Evolutionary conservation across 1,140 invertebrate genomes (phyloP), one percentile per base, ranked within the genome.

Genomic region (Phthorimaea operculella): DNA sequence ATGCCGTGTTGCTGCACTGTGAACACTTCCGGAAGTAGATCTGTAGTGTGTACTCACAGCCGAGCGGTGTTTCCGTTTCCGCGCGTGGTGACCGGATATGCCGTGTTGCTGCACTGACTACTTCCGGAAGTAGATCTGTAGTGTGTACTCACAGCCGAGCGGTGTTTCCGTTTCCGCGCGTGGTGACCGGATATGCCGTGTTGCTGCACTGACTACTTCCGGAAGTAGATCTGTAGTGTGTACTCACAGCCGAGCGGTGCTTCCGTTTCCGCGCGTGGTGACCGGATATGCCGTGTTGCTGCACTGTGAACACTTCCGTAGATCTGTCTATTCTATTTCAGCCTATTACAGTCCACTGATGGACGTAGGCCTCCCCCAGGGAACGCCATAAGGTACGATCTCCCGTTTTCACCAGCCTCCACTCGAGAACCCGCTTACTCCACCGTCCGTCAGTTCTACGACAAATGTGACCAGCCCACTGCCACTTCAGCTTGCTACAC

Each of bases 281-380:
- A 18, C 90, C 89, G 52, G 76, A 71, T 60, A 82, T 63, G 90
- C 92, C 53, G 93, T 93, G 92, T 5, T 89, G 90, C 77, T 93
- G 93, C 67, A 93, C 87, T 52, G 91, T 91, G 74, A 94, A 95
- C 11, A 92, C 92, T n/a, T n/a, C n/a, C n/a, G n/a, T n/a, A n/a
- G n/a, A n/a, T n/a, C n/a, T n/a, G n/a, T n/a, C n/a, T n/a, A n/a
- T n/a, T n/a, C n/a, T n/a, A n/a, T n/a, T n/a, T n/a, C n/a, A n/a
- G n/a, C n/a, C n/a, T n/a, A n/a, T n/a, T n/a, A n/a, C n/a, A n/a
- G n/a, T n/a, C n/a, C n/a, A n/a, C n/a, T n/a, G n/a, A n/a, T n/a
- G n/a, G n/a, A n/a, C n/a, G n/a, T n/a, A n/a, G n/a, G n/a, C n/a
- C n/a, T n/a, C n/a, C n/a, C n/a, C n/a, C n/a, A n/a, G n/a, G n/a